phyloP scores from a whole-genome alignment of 2,113 vertebrate genomes.

The Phodopus roborovskii region DNA sequence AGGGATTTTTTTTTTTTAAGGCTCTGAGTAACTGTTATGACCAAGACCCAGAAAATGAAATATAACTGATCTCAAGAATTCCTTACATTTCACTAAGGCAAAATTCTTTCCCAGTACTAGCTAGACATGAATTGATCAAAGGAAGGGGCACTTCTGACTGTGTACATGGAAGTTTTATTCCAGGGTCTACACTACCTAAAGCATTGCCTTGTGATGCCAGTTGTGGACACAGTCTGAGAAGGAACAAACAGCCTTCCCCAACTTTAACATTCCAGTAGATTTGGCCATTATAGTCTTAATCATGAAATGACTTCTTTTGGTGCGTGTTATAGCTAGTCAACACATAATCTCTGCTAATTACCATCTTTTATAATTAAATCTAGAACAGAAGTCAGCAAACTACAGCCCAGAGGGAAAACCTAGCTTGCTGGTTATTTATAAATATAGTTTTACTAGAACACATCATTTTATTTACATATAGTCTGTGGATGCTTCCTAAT shows the following conservation, averaged over 20 bases:
- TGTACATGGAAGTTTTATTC: background rate
- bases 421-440: background rate
- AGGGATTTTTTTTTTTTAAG: background rate
- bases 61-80: background rate
- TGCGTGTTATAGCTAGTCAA: background rate
- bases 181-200: background rate
- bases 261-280: background rate
- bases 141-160: background rate
- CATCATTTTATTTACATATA: background rate
- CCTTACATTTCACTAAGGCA: background rate
- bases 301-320: background rate
- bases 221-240: background rate
- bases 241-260: background rate
- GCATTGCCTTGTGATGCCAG: background rate
- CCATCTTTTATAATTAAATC: background rate
- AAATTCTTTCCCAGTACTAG: background rate
- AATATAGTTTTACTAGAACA: constrained; percentile 29
- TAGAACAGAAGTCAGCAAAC: background rate
- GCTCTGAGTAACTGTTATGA: background rate
- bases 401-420: background rate
- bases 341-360: background rate
- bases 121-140: background rate
- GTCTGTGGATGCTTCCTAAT: background rate
- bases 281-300: background rate
- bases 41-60: background rate